Evolutionary conservation across 92 coral and sea anemone species (phyloP), one percentile per base, ranked within the genome.

Genomic region (Phenganax marumi): DNA sequence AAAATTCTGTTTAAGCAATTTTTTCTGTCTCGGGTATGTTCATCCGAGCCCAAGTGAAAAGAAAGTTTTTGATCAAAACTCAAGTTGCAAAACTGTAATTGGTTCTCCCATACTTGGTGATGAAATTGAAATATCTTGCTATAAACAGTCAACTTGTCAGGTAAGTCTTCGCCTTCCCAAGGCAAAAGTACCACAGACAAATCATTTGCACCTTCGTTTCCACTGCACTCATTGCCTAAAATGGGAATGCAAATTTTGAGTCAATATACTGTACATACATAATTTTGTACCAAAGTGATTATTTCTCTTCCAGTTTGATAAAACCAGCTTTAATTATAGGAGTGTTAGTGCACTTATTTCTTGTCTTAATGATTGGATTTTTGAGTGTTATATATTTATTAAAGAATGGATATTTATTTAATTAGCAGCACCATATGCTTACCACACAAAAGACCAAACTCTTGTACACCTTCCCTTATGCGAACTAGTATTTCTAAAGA

Each of bases 401-500:
- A 58, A 10, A 62, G 68, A 33, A 33, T 33, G 43, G 43, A 33
- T 5, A 33, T 33, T 33, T 33, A 33, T 33, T 33, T 33, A 33
- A 33, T 0, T 33, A 33, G 43, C 43, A 33, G 43, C 43, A 33
- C 43, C 43, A 33, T 33, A 62, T 19, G 3, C 75, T 70, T 49
- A 70, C 75, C 75, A 43, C 75, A 70, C 10, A 8, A 13, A 70
- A 33, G 52, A 0, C 23, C 52, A 49, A 33, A 70, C n/a, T 43
- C 54, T 5, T 70, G 12, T 43, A 33, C n/a, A 13, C 52, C 75
- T 70, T 70, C 22, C 26, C 23, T 70, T 18, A 70, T 70, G 51
- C 43, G n/a, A 13, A 46, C 33, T 16, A 70, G 52, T 0, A 70
- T 70, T 26, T 70, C 75, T 49, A 70, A 33, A 33, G 75, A 70